These are phyloP conservation scores for Psittacula cyanocephala DNA, from an alignment of 2,113 vertebrate genomes.

Conservation along the genomic window DNA sequence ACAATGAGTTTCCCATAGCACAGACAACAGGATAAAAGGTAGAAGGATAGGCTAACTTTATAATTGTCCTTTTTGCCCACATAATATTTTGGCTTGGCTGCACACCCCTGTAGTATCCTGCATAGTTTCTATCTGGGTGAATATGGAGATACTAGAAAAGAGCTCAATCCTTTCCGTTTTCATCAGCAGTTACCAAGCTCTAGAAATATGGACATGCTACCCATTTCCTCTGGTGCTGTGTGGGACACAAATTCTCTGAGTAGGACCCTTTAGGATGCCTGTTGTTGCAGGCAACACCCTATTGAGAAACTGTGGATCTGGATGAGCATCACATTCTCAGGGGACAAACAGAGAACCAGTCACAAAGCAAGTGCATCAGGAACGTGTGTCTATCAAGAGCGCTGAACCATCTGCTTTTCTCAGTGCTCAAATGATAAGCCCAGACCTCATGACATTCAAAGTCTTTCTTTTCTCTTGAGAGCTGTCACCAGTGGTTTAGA, in stretches of 20 bases:
- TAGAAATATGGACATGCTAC: not conserved
- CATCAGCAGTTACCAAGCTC: not conserved
- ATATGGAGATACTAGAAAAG: not conserved
- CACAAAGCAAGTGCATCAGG: not conserved
- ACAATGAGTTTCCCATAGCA: not conserved
- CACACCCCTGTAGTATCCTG: not conserved
- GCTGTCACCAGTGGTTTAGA: constrained; percentile 12
- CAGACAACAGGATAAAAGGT: not conserved
- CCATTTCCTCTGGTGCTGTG: not conserved
- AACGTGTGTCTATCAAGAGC: not conserved
- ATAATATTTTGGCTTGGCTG: not conserved
- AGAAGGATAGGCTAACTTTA: not conserved
- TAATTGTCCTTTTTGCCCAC: not conserved
- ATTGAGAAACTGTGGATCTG: not conserved
- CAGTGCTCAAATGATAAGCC: not conserved
- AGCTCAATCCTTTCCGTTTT: not conserved
- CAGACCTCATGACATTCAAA: not conserved
- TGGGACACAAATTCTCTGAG: not conserved
- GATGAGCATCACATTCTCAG: not conserved
- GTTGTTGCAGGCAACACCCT: not conserved
- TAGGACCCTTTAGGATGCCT: not conserved
- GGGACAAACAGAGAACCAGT: not conserved
- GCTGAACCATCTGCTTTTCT: constrained; percentile 6
- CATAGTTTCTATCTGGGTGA: not conserved
- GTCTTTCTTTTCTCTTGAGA: not conserved